Base-by-base conservation (phyloP, 2,888 invertebrate species). In the Hemaris fuciformis region DNA sequence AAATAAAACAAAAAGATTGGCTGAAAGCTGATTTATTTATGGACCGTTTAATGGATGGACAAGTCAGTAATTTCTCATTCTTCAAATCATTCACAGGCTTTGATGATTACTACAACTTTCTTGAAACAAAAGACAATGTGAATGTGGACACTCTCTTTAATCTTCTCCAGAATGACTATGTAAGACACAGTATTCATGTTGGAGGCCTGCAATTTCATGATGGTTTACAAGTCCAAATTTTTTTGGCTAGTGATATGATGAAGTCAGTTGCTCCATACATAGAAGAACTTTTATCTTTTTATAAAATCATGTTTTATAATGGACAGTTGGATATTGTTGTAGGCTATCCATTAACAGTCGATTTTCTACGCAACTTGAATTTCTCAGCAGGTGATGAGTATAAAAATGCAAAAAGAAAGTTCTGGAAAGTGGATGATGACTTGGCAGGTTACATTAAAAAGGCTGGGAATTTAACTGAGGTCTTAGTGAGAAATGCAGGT, bases 361-460 rank as follows among this genome's bases (percentile, higher is more conserved):
- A 81, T 82, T 97, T 96, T 84, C 83, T 98, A 38, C 90, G 93
- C 58, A 93, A 94, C 13, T 83, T 97, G 4, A 87, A 95, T 18
- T 98, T 97, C 89, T 88, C 85, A 23, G 93, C 93, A 0, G 88
- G 94, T 0, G 88, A 90, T 1, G 88, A 93, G 15, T 98, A 96
- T 79, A 94, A 93, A 73, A 84, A 71, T 0, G 96, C 96, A 0
- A 72, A 79, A 0, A 93, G 96, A 34, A 78, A 90, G 15, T 91
- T 95, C 63, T 97, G 97, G 97, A 90, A 81, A 58, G 94, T 96
- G 2, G 94, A 81, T 10, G 80, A 84, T 2, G 94, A 95, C 46
- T 84, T 97, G 15, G 97, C 96, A 1, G 97, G 97, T 0, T 97
- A 96, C 84, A 93, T 93, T 1, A 96, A 95, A 79, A 91, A 91